Conservation (phyloP, 2,797 vertebrate species). For the Petrocephalus schoutedeni region DNA sequence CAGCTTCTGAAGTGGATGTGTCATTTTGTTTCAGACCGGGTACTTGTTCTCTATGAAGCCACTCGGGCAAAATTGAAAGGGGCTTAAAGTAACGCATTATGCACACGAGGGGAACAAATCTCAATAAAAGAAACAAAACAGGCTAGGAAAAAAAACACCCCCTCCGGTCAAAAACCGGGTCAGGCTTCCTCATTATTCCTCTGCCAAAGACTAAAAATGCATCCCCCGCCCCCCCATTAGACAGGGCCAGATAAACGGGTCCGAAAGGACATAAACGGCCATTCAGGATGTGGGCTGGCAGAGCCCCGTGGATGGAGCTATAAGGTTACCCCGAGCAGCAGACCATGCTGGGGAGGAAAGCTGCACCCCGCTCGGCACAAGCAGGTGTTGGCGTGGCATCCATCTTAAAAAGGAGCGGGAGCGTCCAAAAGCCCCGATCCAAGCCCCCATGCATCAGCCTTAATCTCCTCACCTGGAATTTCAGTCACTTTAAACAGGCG, state of each 20-base stretch:
- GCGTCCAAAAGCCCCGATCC: not conserved
- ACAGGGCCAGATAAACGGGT: not conserved
- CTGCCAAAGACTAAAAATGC: not conserved
- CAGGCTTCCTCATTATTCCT: not conserved
- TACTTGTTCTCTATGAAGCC: constrained; percentile 39
- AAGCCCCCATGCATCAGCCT: not conserved
- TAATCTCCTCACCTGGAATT: constrained; percentile 9
- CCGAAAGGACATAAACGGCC: not conserved
- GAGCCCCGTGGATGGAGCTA: not conserved
- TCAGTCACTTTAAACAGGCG: constrained; percentile 12
- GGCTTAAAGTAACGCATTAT: constrained; percentile 45
- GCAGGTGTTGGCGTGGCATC: not conserved
- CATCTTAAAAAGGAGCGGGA: not conserved
- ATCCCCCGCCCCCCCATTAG: not conserved
- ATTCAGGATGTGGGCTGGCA: not conserved
- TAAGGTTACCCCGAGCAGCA: not conserved
- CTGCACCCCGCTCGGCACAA: constrained; percentile 2
- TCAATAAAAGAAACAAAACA: not conserved
- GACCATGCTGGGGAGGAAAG: not conserved
- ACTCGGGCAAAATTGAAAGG: constrained; percentile 51
- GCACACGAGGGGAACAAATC: constrained; percentile 44
- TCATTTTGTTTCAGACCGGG: constrained; percentile 39
- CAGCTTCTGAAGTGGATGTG: constrained; percentile 37
- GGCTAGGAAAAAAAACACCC: not conserved
- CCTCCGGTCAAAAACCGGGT: not conserved